phyloP scores from a whole-genome alignment of 2,113 vertebrate species.

The Promerops cafer region DNA sequence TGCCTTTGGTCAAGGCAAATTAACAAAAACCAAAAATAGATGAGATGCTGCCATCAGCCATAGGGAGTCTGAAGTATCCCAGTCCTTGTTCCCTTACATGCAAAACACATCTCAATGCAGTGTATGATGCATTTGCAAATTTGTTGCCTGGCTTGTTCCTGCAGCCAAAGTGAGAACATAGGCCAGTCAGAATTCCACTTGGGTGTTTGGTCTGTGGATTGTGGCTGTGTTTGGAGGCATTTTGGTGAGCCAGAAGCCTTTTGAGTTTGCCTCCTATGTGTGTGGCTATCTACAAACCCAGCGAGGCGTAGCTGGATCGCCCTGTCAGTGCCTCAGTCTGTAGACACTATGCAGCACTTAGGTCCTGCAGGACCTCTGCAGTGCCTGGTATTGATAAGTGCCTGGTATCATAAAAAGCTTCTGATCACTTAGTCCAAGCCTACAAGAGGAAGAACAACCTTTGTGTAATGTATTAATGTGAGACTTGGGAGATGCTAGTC shows the following conservation, averaged over 20 bases:
- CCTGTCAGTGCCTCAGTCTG: neutral
- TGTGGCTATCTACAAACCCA: neutral
- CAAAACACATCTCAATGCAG: neutral
- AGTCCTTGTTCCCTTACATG: neutral
- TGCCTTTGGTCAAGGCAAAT: neutral
- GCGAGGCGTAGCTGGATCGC: neutral
- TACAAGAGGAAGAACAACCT: neutral
- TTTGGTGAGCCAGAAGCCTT: neutral
- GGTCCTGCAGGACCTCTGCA: constrained; percentile 18
- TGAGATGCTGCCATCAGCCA: neutral
- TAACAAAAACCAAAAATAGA: neutral
- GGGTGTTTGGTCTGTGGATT: neutral
- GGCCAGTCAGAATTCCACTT: neutral
- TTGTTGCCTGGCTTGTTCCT: neutral
- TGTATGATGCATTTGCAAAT: neutral
- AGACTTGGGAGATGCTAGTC: neutral
- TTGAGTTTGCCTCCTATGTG: neutral
- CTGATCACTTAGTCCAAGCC: neutral
- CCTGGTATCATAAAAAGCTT: neutral
- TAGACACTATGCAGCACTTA: neutral
- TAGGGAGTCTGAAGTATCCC: neutral
- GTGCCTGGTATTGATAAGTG: neutral
- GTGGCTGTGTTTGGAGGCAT: neutral
- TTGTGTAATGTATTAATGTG: neutral
- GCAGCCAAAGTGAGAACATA: neutral